Evolutionary conservation across 2,888 invertebrate genomes (phyloP), one percentile per base, ranked within the genome.

Genomic region (Phengaris arion): DNA sequence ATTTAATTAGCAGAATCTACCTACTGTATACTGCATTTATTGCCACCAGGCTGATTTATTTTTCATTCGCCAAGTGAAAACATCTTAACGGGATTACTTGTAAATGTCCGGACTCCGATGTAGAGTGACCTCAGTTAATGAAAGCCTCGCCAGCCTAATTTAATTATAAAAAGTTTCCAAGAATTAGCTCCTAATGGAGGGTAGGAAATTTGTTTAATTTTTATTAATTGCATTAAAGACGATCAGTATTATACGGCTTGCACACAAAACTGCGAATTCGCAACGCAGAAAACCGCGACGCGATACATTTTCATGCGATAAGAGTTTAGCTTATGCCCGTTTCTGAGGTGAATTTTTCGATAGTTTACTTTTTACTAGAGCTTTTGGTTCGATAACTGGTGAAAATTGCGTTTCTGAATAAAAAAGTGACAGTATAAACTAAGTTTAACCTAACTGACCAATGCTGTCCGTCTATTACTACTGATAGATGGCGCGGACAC

Each of bases 151-250:
- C 74, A 81, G 80, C 79, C 54, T 85, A 84, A 86, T 85, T 84
- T 80, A 82, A 86, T 86, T 86, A 83, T 81, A 82, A 85, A 86
- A 85, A 79, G 83, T 83, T 83, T 79, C 80, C 76, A 79, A 76
- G 76, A 83, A 85, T 85, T 85, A 82, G 81, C 78, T 83, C 81
- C 79, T 83, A 85, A 85, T 84, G 82, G 80, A 78, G 78, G 77
- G 74, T n/a, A 76, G 76, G 75, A 79, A 78, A 80, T 82, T 81
- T 76, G 76, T 78, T 74, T 77, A 76, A 74, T 64, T 78, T 79
- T 78, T 77, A 76, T 74, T 75, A 76, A 73, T 75, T 77, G 74
- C 59, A 70, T 75, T 74, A 72, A 77, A 69, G 55, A 70, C 74
- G 74, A n/a, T 72, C 48, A 15, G 46, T 70, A 55, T 74, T 54